A percentile compares a stretch with the other conserved stretches of the same genome.
Evolutionary conservation across 2,113 vertebrate genomes (phyloP).

Genomic region (Herpetotheres cachinnans): DNA sequence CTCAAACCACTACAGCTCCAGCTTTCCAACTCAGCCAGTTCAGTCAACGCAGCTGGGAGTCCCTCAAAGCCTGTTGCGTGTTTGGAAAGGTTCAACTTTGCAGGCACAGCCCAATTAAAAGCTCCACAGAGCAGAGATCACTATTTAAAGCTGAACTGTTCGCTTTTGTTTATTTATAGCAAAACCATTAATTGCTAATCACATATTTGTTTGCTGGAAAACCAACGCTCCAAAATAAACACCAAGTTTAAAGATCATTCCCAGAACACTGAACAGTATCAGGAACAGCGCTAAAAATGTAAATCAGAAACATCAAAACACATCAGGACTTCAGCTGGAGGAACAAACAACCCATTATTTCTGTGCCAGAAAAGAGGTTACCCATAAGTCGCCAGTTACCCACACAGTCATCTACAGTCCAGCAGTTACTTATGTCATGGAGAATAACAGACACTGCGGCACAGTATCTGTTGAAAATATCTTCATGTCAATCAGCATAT

Average conservation of each 20-base stretch:
- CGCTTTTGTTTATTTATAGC: conserved; percentile 3
- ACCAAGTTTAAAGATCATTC: conserved; percentile 12
- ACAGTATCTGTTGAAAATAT: conserved; percentile 4
- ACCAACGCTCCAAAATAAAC: conserved; percentile 17
- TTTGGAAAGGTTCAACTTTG: background rate
- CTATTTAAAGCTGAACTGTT: conserved; percentile 28
- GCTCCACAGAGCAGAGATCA: background rate
- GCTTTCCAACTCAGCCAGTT: background rate
- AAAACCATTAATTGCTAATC: conserved; percentile 54
- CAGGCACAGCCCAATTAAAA: background rate
- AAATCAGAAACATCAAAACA: conserved; percentile 61
- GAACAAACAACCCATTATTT: conserved; percentile 50
- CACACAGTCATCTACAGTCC: conserved; percentile 7
- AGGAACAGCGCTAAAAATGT: conserved; percentile 11
- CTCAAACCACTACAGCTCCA: background rate
- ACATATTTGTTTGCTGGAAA: conserved; percentile 31
- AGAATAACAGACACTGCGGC: background rate
- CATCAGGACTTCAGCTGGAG: background rate
- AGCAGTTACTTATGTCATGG: conserved; percentile 1
- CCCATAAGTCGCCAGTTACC: background rate
- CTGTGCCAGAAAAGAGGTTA: conserved; percentile 42
- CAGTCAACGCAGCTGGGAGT: background rate
- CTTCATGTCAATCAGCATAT: background rate
- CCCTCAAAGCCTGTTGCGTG: background rate
- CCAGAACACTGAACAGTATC: conserved; percentile 7